Evolutionary conservation across 1,140 invertebrate genomes (phyloP).

Genomic region (Heliconius eleuchia): DNA sequence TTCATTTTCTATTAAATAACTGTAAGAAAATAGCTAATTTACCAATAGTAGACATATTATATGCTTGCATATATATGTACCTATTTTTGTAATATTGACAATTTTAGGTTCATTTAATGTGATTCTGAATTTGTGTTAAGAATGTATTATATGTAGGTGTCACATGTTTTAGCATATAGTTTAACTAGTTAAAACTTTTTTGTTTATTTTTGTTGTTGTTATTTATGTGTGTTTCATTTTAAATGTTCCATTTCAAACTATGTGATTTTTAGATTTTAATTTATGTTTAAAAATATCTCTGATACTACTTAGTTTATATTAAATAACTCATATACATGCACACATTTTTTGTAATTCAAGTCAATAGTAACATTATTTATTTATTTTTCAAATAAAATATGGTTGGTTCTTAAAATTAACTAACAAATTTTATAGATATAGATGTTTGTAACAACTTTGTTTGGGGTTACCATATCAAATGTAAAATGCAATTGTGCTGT

Average conservation of each 20-base stretch:
- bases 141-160: neutral
- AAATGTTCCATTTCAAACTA: slow-evolving; percentile 36
- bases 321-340: neutral
- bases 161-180: neutral
- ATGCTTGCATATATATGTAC: slow-evolving; percentile 1
- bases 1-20: slow-evolving; percentile 37
- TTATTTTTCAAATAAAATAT: slow-evolving; percentile 27
- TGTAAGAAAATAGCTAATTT: slow-evolving; percentile 20
- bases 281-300: slow-evolving; percentile 18
- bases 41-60: slow-evolving; percentile 14
- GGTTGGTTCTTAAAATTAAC: slow-evolving; percentile 57
- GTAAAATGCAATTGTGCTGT: neutral
- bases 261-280: slow-evolving; percentile 36
- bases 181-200: slow-evolving; percentile 22
- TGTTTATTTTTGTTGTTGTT: slow-evolving; percentile 60
- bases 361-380: slow-evolving; percentile 26
- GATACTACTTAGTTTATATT: slow-evolving; percentile 5
- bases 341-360: slow-evolving; percentile 5
- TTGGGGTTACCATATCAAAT: slow-evolving; percentile 43
- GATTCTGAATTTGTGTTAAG: neutral
- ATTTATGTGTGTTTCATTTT: slow-evolving; percentile 59
- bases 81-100: slow-evolving; percentile 12
- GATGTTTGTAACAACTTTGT: slow-evolving; percentile 42
- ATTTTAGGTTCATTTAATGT: slow-evolving; percentile 19
- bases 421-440: slow-evolving; percentile 49